Evolutionary conservation across 2,797 vertebrate species (phyloP).

Genomic region (Thalassophryne amazonica): DNA sequence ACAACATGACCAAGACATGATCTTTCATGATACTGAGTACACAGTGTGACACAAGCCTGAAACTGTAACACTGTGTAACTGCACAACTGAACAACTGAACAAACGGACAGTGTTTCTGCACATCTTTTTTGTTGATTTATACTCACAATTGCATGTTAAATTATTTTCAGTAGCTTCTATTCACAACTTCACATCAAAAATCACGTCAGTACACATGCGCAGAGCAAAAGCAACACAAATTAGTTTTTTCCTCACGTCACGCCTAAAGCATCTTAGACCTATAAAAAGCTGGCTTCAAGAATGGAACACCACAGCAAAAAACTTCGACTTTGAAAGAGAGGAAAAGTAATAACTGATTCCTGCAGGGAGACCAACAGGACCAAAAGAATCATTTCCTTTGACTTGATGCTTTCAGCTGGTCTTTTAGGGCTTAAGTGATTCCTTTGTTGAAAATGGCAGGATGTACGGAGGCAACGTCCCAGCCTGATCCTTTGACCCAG

Average conservation of each 20-base stretch:
- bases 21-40: too few relatives aligned
- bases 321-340: constrained; percentile 15
- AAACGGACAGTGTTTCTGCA: not conserved
- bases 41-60: too few relatives aligned
- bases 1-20: too few relatives aligned
- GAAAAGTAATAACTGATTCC: constrained; percentile 10
- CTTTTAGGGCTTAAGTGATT: constrained; percentile 45
- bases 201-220: too few relatives aligned
- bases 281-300: constrained; percentile 15
- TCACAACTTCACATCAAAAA: too few relatives aligned
- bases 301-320: constrained; percentile 6
- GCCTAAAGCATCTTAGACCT: constrained; percentile 8
- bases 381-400: constrained; percentile 22
- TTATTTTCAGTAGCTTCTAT: too few relatives aligned
- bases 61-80: too few relatives aligned
- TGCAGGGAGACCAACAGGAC: constrained; percentile 23
- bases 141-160: too few relatives aligned
- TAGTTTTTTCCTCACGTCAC: not conserved
- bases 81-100: too few relatives aligned
- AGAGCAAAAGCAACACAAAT: too few relatives aligned
- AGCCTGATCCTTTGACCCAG: constrained; percentile 39
- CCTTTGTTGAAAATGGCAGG: constrained; percentile 28
- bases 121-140: not conserved
- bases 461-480: constrained; percentile 32
- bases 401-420: constrained; percentile 42